These are phyloP conservation scores for Thomomys bottae DNA, from an alignment of 2,113 vertebrate genomes.

Conservation along the genomic window DNA sequence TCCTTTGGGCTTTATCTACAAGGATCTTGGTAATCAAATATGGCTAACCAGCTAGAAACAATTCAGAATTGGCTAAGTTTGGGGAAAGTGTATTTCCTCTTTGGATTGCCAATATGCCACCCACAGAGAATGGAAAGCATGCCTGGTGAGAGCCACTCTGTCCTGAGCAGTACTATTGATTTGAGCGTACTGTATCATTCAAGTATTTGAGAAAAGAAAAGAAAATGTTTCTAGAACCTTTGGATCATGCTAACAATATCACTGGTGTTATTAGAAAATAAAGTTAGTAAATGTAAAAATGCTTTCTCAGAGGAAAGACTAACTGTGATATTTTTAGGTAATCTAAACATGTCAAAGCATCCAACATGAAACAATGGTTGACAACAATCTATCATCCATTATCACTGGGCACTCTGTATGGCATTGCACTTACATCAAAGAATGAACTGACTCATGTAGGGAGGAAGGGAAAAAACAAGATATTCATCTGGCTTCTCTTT, in stretches of 20 bases:
- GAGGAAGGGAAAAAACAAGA: too few species aligned
- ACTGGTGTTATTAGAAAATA: not conserved
- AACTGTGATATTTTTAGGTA: not conserved
- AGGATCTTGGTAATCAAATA: too few species aligned
- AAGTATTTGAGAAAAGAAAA: not conserved
- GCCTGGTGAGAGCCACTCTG: not conserved
- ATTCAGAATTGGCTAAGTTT: not conserved
- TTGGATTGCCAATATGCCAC: not conserved
- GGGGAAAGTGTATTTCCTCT: not conserved
- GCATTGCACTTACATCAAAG: not conserved
- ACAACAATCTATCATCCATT: not conserved
- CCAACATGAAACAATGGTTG: not conserved
- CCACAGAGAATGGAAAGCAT: not conserved
- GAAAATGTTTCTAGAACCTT: not conserved
- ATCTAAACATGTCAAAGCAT: not conserved
- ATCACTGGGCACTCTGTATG: too few species aligned
- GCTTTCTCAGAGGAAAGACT: not conserved
- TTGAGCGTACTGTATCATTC: not conserved
- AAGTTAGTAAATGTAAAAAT: slow-evolving; percentile 20
- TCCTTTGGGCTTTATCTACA: not conserved
- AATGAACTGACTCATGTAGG: not conserved
- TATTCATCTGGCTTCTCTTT: not conserved
- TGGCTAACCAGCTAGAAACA: not conserved
- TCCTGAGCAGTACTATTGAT: not conserved
- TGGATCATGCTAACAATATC: not conserved